Percentiles rank a stretch among this genome's conserved stretches.
Conservation (phyloP, 1,140 invertebrate species). For the Pomacea maculata region DNA sequence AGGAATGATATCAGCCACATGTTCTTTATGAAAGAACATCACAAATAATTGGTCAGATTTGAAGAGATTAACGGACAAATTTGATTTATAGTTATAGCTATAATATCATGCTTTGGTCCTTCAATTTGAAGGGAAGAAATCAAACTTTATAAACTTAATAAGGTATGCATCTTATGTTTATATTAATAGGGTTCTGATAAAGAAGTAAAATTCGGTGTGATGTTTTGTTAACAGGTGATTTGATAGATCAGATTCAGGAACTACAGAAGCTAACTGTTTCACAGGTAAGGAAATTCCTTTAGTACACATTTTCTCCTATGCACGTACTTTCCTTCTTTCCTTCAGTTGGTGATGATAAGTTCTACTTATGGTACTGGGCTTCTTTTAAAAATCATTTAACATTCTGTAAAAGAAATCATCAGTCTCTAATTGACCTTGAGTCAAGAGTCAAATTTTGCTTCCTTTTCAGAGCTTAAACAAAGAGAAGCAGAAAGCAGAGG, state of each 20-base stretch:
- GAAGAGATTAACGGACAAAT: too few species aligned
- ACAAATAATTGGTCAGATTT: too few species aligned
- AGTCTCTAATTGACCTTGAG: background rate
- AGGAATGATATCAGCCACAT: too few species aligned
- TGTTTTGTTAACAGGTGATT: slow-evolving; percentile 44
- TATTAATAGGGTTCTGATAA: too few species aligned
- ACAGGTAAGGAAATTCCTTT: slow-evolving; percentile 35
- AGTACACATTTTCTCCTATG: background rate
- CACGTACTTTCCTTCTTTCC: background rate
- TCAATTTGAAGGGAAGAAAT: too few species aligned
- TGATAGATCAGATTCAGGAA: slow-evolving; percentile 58
- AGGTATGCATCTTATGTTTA: too few species aligned
- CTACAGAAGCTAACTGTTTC: slow-evolving; percentile 73
- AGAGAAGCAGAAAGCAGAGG: slow-evolving; percentile 82
- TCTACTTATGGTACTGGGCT: background rate
- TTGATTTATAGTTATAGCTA: too few species aligned
- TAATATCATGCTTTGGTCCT: too few species aligned
- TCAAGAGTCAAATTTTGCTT: slow-evolving; percentile 2
- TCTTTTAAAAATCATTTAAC: background rate
- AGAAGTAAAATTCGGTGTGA: background rate
- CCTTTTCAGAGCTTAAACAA: slow-evolving; percentile 70
- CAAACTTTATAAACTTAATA: too few species aligned
- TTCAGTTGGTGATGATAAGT: background rate
- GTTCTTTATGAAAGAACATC: too few species aligned
- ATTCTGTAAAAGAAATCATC: background rate